A percentile compares a stretch with the other conserved stretches of the same genome.
These are phyloP conservation scores for Polypedilum vanderplanki DNA, from an alignment of 1,140 invertebrate genomes.

Conservation along the genomic window DNA sequence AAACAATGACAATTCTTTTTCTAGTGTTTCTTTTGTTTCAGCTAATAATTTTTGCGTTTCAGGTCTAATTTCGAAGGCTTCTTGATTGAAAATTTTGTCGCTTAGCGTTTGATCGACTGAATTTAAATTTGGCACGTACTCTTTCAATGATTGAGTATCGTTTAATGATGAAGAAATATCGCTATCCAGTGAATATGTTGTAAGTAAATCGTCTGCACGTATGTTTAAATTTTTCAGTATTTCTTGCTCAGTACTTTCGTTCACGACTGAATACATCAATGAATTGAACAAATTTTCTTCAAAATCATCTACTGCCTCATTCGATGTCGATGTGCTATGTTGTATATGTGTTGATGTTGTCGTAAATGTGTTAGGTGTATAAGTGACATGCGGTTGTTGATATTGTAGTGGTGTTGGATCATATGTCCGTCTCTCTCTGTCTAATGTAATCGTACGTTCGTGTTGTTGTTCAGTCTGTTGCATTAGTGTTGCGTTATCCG, in stretches of 20 bases:
- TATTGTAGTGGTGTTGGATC: conserved; percentile 18
- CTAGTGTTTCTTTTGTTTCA: not conserved
- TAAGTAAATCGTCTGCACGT: not conserved
- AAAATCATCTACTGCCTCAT: not conserved
- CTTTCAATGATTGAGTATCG: not conserved
- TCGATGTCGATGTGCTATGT: not conserved
- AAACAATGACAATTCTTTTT: not conserved
- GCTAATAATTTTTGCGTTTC: not conserved
- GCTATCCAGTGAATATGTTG: not conserved
- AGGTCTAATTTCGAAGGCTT: not conserved
- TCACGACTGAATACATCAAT: conserved; percentile 12
- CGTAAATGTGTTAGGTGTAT: not conserved
- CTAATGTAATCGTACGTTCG: not conserved
- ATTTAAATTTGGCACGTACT: not conserved
- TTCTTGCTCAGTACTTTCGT: conserved; percentile 23
- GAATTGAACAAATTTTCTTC: conserved; percentile 25
- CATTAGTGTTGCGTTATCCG: not conserved
- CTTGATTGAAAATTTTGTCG: conserved; percentile 1
- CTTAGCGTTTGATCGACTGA: not conserved
- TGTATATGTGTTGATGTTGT: not conserved
- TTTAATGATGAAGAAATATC: not conserved
- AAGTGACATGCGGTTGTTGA: not conserved
- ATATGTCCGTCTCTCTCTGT: not conserved
- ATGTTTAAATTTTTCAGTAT: conserved; percentile 27
- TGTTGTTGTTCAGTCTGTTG: not conserved